Evolutionary conservation across 2,888 invertebrate genomes (phyloP), one percentile per base, ranked within the genome.

Genomic region (Microctonus brassicae): DNA sequence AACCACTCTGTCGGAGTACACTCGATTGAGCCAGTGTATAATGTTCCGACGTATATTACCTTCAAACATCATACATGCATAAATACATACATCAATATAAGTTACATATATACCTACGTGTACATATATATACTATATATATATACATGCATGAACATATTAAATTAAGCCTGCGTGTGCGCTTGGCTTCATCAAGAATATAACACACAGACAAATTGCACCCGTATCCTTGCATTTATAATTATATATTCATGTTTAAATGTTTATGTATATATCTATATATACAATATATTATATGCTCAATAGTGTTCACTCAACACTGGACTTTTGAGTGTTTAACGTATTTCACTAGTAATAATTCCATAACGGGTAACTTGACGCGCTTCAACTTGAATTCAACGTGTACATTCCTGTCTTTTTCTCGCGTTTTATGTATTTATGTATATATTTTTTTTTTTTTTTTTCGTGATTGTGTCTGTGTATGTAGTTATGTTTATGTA

Each of bases 341-440:
- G 17, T 47, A 47, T 47, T 47, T 17, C n/a, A n/a, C 17, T 17
- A 47, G n/a, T 47, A 17, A 17, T 47, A 11, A 17, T 20, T 64
- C 64, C 64, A 64, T 64, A n/a, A n/a, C n/a, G 64, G 64, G 53
- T 64, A 64, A 64, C 64, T 22, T 52, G 64, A 64, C 52, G 17
- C 52, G 52, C 17, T 52, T 52, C 64, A 20, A 29, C 61, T 36
- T 52, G 33, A n/a, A 47, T 42, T 26, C n/a, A 42, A 24, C 33
- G n/a, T n/a, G n/a, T n/a, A n/a, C n/a, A n/a, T n/a, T n/a, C n/a
- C 29, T 7, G 7, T 29, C 7, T 29, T 29, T 7, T 29, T 5
- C 29, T 29, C 29, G 7, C 29, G n/a, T 29, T 29, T 29, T 5
- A 29, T 29, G 3, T 29, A 29, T 29, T 29, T 29, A 29, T 7